Base-by-base conservation (phyloP, 2,113 vertebrate genomes). In the Misgurnus anguillicaudatus region DNA sequence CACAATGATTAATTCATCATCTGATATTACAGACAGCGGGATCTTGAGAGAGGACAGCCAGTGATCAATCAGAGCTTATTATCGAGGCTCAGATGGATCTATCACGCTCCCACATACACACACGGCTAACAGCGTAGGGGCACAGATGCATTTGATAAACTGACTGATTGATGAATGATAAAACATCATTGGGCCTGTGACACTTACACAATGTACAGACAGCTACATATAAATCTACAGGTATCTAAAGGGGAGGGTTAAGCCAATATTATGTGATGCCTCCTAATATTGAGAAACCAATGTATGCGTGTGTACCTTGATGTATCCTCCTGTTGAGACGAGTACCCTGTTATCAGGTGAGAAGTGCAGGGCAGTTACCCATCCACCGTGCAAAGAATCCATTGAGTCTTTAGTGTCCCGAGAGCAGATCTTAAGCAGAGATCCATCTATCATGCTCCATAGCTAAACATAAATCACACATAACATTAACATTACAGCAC, bases 301-400 rank as follows among this genome's bases (percentile, higher is more conserved):
- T 31, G n/a, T 45, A 9, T 45, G 42, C 10, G 6, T 45, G 42
- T 45, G 42, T 45, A 98, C 97, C 95, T 98, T 97, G 72, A 98
- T 90, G 86, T 95, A 95, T 11, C 95, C 97, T 6, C 95, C 95
- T 31, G 94, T 95, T 3, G 98, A 98, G 48, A 98, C 94, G 48
- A 99, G 94, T 67, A 93, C 89, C 79, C 89, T 89, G 88, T 90
- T 82, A 73, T 98, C 94, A 9, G 94, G 93, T 78, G 96, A 97
- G 88, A 99, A 99, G 82, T 93, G 93, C 82, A 99, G 90, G 88
- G 96, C 95, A 0, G 95, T 98, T 81, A 98, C 94, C 98, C 98
- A 98, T 62, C 96, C 96, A 61, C 94, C 95, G 0, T 98, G 95
- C 0, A 95, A 91, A 0, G 92, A 93, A 70, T 95, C 93, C 89